Evolutionary conservation across 2,797 vertebrate genomes (phyloP).

Genomic region (Sciurus vulgaris): DNA sequence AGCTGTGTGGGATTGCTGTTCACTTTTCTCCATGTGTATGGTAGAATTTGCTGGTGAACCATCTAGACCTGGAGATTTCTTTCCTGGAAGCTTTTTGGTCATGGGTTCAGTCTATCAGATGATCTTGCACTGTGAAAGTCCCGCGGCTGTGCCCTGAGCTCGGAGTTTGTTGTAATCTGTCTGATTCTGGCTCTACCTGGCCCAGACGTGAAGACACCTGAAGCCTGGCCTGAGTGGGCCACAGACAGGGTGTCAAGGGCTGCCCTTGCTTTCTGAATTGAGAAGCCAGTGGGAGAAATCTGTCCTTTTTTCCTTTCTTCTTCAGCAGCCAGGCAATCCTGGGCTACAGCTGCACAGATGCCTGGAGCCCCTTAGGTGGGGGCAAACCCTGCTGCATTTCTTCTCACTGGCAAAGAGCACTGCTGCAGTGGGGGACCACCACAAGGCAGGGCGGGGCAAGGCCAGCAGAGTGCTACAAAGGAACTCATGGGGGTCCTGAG

Average conservation of each 20-base stretch:
- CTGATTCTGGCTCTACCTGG: not conserved
- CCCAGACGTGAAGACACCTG: not conserved
- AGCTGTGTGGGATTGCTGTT: not conserved
- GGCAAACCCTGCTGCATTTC: not conserved
- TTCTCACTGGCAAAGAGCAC: accelerated
- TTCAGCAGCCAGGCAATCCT: not conserved
- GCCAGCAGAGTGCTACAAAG: not conserved
- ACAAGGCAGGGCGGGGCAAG: not conserved
- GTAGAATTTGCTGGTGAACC: not conserved
- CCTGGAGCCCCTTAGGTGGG: not conserved
- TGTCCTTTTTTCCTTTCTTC: not conserved
- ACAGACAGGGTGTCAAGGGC: not conserved
- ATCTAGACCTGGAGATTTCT: not conserved
- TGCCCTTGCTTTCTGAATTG: not conserved
- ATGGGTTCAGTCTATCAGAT: not conserved
- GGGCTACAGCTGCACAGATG: not conserved
- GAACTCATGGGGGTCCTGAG: not conserved
- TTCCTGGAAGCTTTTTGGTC: not conserved
- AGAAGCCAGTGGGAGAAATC: not conserved
- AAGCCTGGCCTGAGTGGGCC: not conserved
- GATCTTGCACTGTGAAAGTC: not conserved
- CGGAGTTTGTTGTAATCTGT: not conserved
- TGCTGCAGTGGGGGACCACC: accelerated
- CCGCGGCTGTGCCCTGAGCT: no score
- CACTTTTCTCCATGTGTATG: not conserved